Evolutionary conservation across 2,797 vertebrate species (phyloP).

Genomic region (Brotula barbata): DNA sequence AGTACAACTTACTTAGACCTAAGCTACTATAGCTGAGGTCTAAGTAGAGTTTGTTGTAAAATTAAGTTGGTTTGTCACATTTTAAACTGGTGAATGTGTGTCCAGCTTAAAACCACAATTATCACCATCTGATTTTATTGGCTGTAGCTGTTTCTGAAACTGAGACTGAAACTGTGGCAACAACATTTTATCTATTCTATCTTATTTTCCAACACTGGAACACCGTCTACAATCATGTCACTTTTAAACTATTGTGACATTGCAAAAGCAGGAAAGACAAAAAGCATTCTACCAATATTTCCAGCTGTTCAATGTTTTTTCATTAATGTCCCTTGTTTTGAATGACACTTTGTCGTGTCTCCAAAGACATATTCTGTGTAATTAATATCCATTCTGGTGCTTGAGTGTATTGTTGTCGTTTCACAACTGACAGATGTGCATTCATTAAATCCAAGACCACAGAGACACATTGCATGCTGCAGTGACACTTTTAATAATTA

Average conservation of each 20-base stretch:
- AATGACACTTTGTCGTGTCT: conserved; percentile 21
- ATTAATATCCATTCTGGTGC: conserved; percentile 54
- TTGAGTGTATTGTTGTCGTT: conserved; percentile 45
- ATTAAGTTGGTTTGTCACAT: no score
- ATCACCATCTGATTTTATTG: no score
- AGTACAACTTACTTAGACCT: no score
- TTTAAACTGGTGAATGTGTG: no score
- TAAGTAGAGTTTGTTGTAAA: no score
- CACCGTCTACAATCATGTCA: neutral
- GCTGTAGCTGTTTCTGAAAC: no score
- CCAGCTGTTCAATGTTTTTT: conserved; percentile 10
- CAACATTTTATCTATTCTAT: neutral
- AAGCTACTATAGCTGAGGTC: no score
- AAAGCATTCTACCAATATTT: conserved; percentile 6
- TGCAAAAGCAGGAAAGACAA: conserved; percentile 31
- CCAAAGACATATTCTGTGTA: conserved; percentile 22
- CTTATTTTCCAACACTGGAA: neutral
- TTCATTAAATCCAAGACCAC: conserved; percentile 63
- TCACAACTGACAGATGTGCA: conserved; percentile 59
- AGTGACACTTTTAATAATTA: conserved; percentile 77
- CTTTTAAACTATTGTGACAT: conserved; percentile 19
- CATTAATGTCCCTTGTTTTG: conserved; percentile 5
- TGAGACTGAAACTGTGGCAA: neutral
- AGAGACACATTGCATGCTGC: conserved; percentile 53
- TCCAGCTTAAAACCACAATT: no score